Conservation (phyloP, 1,140 invertebrate genomes). For the Drosophila ambigua region DNA sequence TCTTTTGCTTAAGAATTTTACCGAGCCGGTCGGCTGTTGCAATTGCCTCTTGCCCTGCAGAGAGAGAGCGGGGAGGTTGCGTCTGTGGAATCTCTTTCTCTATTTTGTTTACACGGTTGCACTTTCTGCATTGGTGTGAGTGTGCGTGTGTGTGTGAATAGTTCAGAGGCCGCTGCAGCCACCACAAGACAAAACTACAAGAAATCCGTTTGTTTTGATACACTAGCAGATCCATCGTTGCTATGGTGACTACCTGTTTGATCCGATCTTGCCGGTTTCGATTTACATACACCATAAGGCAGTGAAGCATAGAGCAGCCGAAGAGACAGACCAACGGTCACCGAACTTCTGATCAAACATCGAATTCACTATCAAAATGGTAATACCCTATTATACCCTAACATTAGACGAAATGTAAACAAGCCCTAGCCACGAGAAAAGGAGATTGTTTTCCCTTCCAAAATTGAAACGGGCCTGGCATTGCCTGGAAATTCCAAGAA, state of each 20-base stretch:
- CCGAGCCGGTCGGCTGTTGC: constrained; percentile 28
- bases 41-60: constrained; percentile 15
- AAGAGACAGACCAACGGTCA: too few relatives aligned
- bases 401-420: constrained; percentile 61
- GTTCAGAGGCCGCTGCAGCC: constrained; percentile 37
- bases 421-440: constrained; percentile 27
- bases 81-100: constrained; percentile 25
- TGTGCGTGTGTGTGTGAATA: constrained; percentile 24
- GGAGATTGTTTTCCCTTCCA: constrained; percentile 17
- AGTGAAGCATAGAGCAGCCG: too few relatives aligned
- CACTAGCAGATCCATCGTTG: too few relatives aligned
- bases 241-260: too few relatives aligned
- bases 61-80: background rate
- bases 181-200: background rate
- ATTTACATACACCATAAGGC: too few relatives aligned
- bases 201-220: too few relatives aligned
- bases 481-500: constrained; percentile 45
- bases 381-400: too few relatives aligned
- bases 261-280: too few relatives aligned
- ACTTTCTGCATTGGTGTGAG: background rate
- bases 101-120: constrained; percentile 57
- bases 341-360: too few relatives aligned
- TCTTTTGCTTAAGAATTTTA: constrained; percentile 74
- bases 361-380: too few relatives aligned
- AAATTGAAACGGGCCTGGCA: constrained; percentile 1